Conservation (phyloP, 1,140 invertebrate species). For the Drosophila novamexicana region DNA sequence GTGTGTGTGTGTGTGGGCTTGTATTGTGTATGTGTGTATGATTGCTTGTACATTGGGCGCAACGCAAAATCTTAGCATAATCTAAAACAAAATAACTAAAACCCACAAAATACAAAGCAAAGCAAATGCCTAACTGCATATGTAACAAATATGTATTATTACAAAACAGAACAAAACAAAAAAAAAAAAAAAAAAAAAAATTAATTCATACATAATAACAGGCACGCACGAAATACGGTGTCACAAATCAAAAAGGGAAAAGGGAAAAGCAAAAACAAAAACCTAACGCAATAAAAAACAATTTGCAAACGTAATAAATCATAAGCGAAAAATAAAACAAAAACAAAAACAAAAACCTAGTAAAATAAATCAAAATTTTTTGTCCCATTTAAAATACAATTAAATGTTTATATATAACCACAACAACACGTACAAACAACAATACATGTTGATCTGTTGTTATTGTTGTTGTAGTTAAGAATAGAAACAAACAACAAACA, state of each 20-base stretch:
- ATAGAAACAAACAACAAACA: not conserved
- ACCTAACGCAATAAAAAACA: constrained; percentile 25
- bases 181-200: not conserved
- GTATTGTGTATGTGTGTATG: constrained; percentile 39
- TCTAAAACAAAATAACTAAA: constrained; percentile 21
- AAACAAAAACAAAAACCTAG: constrained; percentile 46
- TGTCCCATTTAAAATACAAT: constrained; percentile 62
- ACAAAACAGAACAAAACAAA: not conserved
- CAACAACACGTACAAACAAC: constrained; percentile 34
- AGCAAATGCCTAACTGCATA: constrained; percentile 44
- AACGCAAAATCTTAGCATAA: constrained; percentile 66
- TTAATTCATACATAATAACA: constrained; percentile 9
- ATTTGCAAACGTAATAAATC: constrained; percentile 41
- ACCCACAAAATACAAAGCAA: constrained; percentile 40
- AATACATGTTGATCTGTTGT: constrained; percentile 8
- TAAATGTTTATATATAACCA: constrained; percentile 35
- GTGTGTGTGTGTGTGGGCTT: not conserved
- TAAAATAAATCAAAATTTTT: constrained; percentile 81
- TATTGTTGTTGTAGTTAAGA: constrained; percentile 13
- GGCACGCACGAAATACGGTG: constrained; percentile 3
- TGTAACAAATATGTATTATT: constrained; percentile 40
- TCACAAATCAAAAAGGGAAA: constrained; percentile 15
- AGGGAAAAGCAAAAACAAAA: constrained; percentile 2
- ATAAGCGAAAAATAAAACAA: constrained; percentile 21
- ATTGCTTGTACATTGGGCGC: constrained; percentile 43